A percentile compares a stretch with the other conserved stretches of the same genome.
Evolutionary conservation across 2,113 vertebrate genomes (phyloP).

Genomic region (Boleophthalmus pectinirostris): DNA sequence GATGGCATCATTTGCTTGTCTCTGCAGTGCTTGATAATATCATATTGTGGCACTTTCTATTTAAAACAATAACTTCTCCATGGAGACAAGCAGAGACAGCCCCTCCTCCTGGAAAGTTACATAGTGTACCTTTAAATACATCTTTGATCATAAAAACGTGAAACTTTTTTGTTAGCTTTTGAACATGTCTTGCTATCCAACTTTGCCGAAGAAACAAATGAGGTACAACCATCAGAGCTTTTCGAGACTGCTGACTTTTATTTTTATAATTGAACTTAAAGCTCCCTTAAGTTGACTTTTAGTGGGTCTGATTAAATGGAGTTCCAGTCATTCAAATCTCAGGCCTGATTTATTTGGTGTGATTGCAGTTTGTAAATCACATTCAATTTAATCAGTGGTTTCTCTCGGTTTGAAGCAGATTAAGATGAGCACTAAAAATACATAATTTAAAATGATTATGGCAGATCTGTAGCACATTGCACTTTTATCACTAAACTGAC

Average conservation of each 20-base stretch:
- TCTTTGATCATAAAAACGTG: too few species aligned
- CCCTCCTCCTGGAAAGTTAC: too few species aligned
- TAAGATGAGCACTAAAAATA: conserved; percentile 28
- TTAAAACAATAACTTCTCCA: too few species aligned
- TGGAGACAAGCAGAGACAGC: too few species aligned
- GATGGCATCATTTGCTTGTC: too few species aligned
- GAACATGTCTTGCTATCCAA: neutral
- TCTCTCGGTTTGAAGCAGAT: conserved; percentile 27
- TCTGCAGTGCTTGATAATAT: too few species aligned
- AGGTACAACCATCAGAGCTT: conserved; percentile 17
- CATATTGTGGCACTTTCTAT: too few species aligned
- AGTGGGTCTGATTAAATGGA: conserved; percentile 12
- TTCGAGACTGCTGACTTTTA: conserved; percentile 29
- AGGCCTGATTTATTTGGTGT: conserved; percentile 26
- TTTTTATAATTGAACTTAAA: conserved; percentile 38
- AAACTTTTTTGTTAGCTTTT: conserved; percentile 17
- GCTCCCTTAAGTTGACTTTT: conserved; percentile 4
- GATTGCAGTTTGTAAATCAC: conserved; percentile 24
- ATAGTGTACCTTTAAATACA: too few species aligned
- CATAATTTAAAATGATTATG: neutral
- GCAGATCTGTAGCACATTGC: conserved; percentile 14
- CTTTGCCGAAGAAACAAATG: neutral
- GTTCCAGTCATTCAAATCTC: neutral
- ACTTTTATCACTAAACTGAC: conserved; percentile 42
- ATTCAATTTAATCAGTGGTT: conserved; percentile 25